A percentile compares a stretch with the other conserved stretches of the same genome.
phyloP scores from a whole-genome alignment of 2,888 invertebrate species.

The Xestia rhomboidea region DNA sequence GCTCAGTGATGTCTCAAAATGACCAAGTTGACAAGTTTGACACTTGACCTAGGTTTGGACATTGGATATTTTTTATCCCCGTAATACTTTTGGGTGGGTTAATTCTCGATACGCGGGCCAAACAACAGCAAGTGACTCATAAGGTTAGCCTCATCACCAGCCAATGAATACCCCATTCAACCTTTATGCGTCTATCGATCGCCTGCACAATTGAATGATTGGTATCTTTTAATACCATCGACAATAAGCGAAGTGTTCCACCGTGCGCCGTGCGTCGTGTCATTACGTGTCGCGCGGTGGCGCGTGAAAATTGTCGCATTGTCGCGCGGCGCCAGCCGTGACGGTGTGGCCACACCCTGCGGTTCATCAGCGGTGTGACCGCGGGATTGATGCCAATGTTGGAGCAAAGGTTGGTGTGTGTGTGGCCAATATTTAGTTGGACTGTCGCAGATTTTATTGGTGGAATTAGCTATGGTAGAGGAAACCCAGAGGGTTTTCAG shows the following conservation, averaged over 20 bases:
- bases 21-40: not conserved
- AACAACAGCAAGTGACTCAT: conserved; percentile 3
- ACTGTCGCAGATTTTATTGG: not conserved
- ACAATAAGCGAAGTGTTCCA: conserved; percentile 70
- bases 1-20: not conserved
- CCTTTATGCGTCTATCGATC: conserved; percentile 46
- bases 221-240: conserved; percentile 63
- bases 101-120: not conserved
- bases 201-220: conserved; percentile 64
- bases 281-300: conserved; percentile 68
- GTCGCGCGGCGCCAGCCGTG: conserved; percentile 75
- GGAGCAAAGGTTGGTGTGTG: conserved; percentile 14
- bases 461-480: not conserved
- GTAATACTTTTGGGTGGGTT: not conserved
- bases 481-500: no score
- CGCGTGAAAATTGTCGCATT: conserved; percentile 78
- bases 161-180: conserved; percentile 34
- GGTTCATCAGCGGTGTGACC: conserved; percentile 64
- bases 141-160: conserved; percentile 33
- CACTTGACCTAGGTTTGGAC: not conserved
- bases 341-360: conserved; percentile 77
- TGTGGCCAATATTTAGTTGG: conserved; percentile 13
- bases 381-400: conserved; percentile 42
- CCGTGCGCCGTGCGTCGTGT: conserved; percentile 65
- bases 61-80: not conserved